A percentile compares a stretch with the other conserved stretches of the same genome.
phyloP scores from a whole-genome alignment of 2,888 invertebrate species.

The Lasioglossum marginatum region DNA sequence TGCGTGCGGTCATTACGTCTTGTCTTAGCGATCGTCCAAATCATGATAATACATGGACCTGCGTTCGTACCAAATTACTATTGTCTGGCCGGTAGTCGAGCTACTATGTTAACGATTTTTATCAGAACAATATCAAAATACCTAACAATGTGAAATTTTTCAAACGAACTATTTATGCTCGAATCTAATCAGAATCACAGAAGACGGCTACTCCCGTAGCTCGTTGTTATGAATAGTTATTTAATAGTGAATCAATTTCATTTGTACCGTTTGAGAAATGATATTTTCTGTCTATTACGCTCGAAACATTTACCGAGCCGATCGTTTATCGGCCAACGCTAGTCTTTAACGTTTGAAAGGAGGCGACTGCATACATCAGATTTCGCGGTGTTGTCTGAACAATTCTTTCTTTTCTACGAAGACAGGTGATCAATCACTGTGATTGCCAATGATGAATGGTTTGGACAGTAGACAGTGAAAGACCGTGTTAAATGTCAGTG shows the following conservation, averaged over 20 bases:
- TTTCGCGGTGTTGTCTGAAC: slow-evolving; percentile 19
- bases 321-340: slow-evolving; percentile 17
- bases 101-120: background rate
- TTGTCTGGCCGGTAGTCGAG: slow-evolving; percentile 10
- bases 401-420: slow-evolving; percentile 30
- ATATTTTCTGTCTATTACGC: background rate
- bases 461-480: slow-evolving; percentile 43
- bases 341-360: slow-evolving; percentile 13
- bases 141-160: background rate
- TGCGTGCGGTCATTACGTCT: slow-evolving; percentile 36
- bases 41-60: slow-evolving; percentile 27
- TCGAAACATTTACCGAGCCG: slow-evolving; percentile 11
- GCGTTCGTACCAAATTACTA: slow-evolving; percentile 43
- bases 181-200: background rate
- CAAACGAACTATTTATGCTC: background rate
- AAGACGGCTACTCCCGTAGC: background rate
- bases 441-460: slow-evolving; percentile 47
- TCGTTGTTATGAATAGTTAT: slow-evolving; percentile 22
- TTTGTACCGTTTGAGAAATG: slow-evolving; percentile 23
- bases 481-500: slow-evolving; percentile 40
- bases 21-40: slow-evolving; percentile 40
- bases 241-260: slow-evolving; percentile 47
- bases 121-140: background rate
- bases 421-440: slow-evolving; percentile 32
- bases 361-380: slow-evolving; percentile 18